phyloP scores from a whole-genome alignment of 2,797 vertebrate genomes.

The Heteromormyrus szaboi region DNA sequence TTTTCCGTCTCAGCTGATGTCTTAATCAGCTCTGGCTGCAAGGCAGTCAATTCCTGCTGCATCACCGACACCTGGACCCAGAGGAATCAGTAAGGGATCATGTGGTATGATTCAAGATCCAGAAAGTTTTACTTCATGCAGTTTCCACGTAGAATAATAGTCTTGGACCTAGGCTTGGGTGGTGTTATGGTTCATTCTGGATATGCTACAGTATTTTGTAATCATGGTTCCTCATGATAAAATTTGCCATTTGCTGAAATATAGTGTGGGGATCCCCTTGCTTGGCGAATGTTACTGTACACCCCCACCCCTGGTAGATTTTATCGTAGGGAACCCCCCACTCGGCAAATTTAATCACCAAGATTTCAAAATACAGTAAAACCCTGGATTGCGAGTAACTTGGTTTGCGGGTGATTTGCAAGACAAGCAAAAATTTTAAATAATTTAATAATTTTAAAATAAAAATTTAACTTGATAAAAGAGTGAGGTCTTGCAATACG shows the following conservation, averaged over 20 bases:
- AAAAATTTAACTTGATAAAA: not conserved
- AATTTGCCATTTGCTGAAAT: not conserved
- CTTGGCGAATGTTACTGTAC: not conserved
- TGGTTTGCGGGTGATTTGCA: not conserved
- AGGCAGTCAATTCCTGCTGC: slow-evolving; percentile 80
- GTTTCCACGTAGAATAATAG: not conserved
- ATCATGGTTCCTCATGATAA: not conserved
- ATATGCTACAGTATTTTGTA: not conserved
- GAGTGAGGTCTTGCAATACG: not conserved
- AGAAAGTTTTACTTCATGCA: not conserved
- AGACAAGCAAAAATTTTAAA: not conserved
- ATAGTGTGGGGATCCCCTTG: not conserved
- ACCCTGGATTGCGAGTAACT: not conserved
- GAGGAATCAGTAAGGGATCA: not conserved
- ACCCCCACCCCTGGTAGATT: not conserved
- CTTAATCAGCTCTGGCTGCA: slow-evolving; percentile 80
- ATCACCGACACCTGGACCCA: slow-evolving; percentile 76
- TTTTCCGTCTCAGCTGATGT: slow-evolving; percentile 80
- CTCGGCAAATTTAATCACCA: not conserved
- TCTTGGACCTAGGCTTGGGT: not conserved
- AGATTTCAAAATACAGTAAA: not conserved
- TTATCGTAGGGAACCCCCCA: not conserved
- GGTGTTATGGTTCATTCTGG: not conserved
- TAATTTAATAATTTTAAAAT: not conserved
- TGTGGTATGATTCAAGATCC: not conserved